phyloP scores from a whole-genome alignment of 2,113 vertebrate species.

The Paralichthys olivaceus region DNA sequence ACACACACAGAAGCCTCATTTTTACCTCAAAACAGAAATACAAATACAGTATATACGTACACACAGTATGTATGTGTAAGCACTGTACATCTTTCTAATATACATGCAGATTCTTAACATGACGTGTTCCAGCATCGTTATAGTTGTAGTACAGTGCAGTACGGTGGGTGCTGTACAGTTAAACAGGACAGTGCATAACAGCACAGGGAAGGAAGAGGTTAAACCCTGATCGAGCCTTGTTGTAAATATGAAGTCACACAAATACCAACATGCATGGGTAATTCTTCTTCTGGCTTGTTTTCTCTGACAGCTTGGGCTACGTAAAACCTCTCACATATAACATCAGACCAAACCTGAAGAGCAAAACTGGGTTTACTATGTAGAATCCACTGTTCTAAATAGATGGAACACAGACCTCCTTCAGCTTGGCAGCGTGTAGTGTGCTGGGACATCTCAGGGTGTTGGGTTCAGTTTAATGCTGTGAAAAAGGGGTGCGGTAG shows the following conservation, averaged over 20 bases:
- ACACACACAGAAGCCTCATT: constrained; percentile 5
- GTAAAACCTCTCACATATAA: constrained; percentile 48
- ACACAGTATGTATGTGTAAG: background rate
- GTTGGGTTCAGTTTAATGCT: constrained; percentile 2
- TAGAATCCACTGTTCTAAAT: constrained; percentile 9
- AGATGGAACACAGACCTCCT: constrained; percentile 52
- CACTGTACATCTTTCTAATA: background rate
- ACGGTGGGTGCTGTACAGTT: background rate
- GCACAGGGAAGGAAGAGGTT: constrained; percentile 4
- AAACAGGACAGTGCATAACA: background rate
- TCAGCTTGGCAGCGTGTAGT: constrained; percentile 27
- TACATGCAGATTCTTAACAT: constrained; percentile 10
- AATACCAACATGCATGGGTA: constrained; percentile 44
- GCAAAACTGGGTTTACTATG: constrained; percentile 36
- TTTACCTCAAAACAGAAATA: constrained; percentile 32
- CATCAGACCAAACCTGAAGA: constrained; percentile 37
- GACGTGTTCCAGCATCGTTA: constrained; percentile 2
- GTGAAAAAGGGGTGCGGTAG: background rate
- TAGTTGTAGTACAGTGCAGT: background rate
- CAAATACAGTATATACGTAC: background rate
- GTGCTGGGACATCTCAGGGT: constrained; percentile 53
- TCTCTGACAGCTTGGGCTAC: constrained; percentile 29
- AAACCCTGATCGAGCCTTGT: constrained; percentile 3
- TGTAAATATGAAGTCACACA: constrained; percentile 45
- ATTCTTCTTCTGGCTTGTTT: constrained; percentile 24